These are phyloP conservation scores for Phocoena sinus DNA, from an alignment of 2,113 vertebrate genomes.

Conservation along the genomic window DNA sequence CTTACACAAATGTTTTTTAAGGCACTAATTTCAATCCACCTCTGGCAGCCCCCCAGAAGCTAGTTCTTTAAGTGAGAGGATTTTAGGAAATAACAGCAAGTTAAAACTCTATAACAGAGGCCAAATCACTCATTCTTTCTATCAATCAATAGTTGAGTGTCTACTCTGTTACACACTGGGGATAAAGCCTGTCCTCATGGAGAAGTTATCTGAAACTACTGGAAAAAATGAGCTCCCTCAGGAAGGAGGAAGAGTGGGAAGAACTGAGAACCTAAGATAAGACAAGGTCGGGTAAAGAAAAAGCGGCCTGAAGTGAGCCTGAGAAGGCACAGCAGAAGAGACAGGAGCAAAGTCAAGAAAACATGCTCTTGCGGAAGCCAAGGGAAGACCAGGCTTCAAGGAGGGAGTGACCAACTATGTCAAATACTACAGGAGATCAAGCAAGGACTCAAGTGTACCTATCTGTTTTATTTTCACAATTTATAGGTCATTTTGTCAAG, in stretches of 20 bases:
- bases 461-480: constrained; percentile 1
- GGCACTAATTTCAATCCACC: background rate
- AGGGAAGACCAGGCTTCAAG: background rate
- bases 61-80: background rate
- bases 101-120: background rate
- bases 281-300: background rate
- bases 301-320: background rate
- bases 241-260: background rate
- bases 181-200: background rate
- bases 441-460: background rate
- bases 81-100: background rate
- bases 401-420: background rate
- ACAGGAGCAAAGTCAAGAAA: background rate
- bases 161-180: background rate
- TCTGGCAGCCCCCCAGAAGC: background rate
- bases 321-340: background rate
- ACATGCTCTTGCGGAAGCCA: background rate
- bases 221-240: background rate
- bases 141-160: background rate
- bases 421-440: background rate
- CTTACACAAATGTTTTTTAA: constrained; percentile 25
- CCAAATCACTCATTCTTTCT: background rate
- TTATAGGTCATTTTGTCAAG: constrained; percentile 5
- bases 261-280: background rate
- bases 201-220: background rate